Conservation (phyloP, 2,113 vertebrate genomes). For the Agelaius phoeniceus region DNA sequence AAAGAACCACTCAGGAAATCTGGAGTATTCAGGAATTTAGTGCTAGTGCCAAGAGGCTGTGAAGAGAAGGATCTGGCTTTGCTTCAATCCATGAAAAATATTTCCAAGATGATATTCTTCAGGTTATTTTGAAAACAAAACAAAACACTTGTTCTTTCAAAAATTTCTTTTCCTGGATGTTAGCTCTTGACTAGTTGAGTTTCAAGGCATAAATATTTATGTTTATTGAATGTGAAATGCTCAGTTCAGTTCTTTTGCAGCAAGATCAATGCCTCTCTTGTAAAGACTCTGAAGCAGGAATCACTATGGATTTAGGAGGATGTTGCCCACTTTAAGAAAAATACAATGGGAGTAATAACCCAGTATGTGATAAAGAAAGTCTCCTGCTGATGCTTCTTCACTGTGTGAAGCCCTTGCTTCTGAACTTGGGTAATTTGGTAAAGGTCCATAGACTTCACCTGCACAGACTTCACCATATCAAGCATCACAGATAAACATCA, state of each 20-base stretch:
- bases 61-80: not conserved
- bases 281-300: not conserved
- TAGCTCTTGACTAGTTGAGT: not conserved
- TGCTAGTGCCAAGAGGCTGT: not conserved
- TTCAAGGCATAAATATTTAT: not conserved
- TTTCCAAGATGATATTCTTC: not conserved
- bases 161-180: not conserved
- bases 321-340: not conserved
- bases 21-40: not conserved
- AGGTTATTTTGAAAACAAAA: not conserved
- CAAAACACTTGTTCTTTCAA: not conserved
- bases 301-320: fast-evolving
- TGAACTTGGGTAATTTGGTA: not conserved
- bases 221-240: not conserved
- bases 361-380: not conserved
- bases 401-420: not conserved
- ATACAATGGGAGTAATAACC: not conserved
- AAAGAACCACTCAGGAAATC: not conserved
- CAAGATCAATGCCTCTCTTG: not conserved
- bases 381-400: not conserved
- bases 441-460: not conserved
- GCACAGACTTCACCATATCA: not conserved
- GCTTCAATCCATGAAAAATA: not conserved
- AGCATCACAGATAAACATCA: not conserved
- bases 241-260: not conserved